Base-by-base conservation (phyloP, 2,113 vertebrate genomes). In the Coreoperca whiteheadi region DNA sequence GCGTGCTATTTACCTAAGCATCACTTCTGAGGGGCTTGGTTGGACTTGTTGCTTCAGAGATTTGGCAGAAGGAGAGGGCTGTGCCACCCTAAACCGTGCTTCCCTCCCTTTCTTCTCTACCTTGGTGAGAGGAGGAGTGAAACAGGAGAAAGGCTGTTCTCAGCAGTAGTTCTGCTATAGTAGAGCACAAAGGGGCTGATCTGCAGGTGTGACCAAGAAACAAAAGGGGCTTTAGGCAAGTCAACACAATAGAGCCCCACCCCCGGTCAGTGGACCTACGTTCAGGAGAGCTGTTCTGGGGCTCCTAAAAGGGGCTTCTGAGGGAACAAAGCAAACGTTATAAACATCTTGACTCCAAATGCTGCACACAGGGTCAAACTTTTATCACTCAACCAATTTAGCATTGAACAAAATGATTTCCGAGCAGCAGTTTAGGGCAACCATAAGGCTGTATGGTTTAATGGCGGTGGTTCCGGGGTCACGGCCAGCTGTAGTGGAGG, bases 171-270 rank as follows among this genome's bases (percentile, higher is more conserved):
- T 89, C 87, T 81, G 81, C 92, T 89, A 70, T 89, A 84, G 77
- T 76, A 6, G 46, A 78, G 57, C 90, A 92, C 91, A 95, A 94
- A 87, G 85, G 81, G 77, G 46, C 86, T 82, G 74, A 89, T 51
- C 72, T 83, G 93, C 95, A 96, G 96, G 93, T 96, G 93, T 83
- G 90, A 90, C 85, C 82, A 34, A 77, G 46, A 88, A 90, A 94
- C 93, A 88, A 93, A 92, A 87, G 84, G 74, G 88, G 84, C 63
- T 89, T 59, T 2, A 84, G 84, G 92, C 87, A 91, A 85, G 80
- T 85, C 90, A 76, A 84, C 89, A 95, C 87, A 94, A 96, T 93
- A 93, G 92, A 89, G 93, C 94, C 95, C 95, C 95, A 94, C 93
- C 92, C 92, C 92, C 91, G 63, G 64, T 86, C 77, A 81, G 74